These are phyloP conservation scores for Python bivittatus DNA, from an alignment of 2,113 vertebrate species.

Conservation along the genomic window DNA sequence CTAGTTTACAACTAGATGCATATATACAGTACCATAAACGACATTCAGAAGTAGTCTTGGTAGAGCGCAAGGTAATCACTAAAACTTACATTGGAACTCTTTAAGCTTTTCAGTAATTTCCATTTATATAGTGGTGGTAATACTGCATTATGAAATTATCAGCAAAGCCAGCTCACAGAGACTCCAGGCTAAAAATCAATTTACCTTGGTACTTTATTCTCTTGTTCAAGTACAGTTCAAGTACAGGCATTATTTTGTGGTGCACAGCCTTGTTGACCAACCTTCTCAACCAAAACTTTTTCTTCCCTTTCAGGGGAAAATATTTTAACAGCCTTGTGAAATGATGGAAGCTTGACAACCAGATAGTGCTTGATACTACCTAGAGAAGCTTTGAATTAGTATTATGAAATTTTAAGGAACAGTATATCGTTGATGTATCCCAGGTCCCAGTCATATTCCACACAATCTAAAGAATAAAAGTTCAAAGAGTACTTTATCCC, in stretches of 20 bases:
- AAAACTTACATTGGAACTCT: neutral
- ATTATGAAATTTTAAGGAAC: slow-evolving; percentile 33
- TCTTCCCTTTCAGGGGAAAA: rapidly evolving
- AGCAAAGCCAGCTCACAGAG: neutral
- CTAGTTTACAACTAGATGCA: neutral
- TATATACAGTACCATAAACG: neutral
- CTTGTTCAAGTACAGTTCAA: neutral
- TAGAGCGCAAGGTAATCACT: neutral
- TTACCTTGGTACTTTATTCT: neutral
- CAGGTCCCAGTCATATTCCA: neutral
- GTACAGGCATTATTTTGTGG: rapidly evolving
- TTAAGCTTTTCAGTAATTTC: neutral
- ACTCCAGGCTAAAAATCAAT: neutral
- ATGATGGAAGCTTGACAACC: slow-evolving; percentile 19
- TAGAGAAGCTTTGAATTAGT: neutral
- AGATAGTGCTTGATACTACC: slow-evolving; percentile 21
- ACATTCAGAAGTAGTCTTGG: neutral
- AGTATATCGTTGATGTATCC: slow-evolving; percentile 29
- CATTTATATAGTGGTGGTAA: neutral
- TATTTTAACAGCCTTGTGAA: rapidly evolving
- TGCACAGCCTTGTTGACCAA: rapidly evolving
- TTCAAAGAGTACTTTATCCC: neutral
- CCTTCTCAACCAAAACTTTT: slow-evolving; percentile 1
- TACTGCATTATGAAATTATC: neutral
- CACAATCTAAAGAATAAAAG: neutral